Base-by-base conservation (phyloP, 1,140 invertebrate genomes). In the Calliopsis andreniformis region DNA sequence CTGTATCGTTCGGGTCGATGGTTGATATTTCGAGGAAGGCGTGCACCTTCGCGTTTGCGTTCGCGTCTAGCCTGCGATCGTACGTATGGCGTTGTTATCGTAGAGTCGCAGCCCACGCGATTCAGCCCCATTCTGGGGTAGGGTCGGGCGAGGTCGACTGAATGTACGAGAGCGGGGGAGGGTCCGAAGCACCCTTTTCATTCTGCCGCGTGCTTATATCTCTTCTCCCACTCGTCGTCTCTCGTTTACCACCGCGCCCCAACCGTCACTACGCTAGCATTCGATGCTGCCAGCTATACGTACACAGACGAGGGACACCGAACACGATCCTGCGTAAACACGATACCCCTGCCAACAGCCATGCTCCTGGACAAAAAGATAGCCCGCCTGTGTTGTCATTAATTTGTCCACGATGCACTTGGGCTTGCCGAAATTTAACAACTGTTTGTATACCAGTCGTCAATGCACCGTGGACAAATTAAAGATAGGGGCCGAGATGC, bases 261-360 rank as follows among this genome's bases (percentile, higher is more conserved):
- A 76, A 45, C 39, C 63, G 56, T 35, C 49, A 75, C 55, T 47
- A 58, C 70, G 49, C 55, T 23, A 47, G 77, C 30, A 16, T 53
- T 43, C 25, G 25, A 16, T 68, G 53, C 64, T 25, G 78, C 51
- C 64, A 45, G 49, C 20, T 30, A 42, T 39, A 39, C 3, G 35
- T 39, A n/a, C n/a, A n/a, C n/a, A n/a, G n/a, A 25, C 28, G 28
- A 56, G 28, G 55, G 56, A 72, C 39, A 12, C 39, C 51, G 79
- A 71, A 80, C 83, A 80, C 64, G 43, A 66, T 73, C 78, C 66
- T 78, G 79, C 84, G 64, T 82, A 86, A 87, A 87, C 78, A 85
- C 83, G 81, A 83, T 80, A 75, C 20, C 39, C 32, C 47, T 35
- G 56, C 8, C 45, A 51, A 73, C 47, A 56, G 49, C 49, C 10